phyloP scores from a whole-genome alignment of 2,888 invertebrate species.

The Parelbella ahira region DNA sequence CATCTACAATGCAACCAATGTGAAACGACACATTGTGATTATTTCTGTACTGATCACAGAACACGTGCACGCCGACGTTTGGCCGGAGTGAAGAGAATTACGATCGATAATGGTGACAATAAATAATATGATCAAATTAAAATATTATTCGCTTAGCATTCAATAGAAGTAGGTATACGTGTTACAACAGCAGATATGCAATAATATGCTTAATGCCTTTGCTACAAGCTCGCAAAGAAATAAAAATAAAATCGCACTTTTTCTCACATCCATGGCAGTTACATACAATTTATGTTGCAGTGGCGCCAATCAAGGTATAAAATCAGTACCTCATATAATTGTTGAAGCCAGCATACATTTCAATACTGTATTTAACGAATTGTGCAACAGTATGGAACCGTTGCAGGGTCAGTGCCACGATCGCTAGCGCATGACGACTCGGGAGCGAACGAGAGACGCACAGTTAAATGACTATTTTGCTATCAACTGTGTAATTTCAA shows the following conservation, averaged over 20 bases:
- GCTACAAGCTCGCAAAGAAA: too few relatives aligned
- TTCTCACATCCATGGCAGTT: not conserved
- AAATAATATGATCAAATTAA: too few relatives aligned
- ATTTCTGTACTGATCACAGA: slow-evolving; percentile 4
- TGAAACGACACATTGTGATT: slow-evolving; percentile 2
- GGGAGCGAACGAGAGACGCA: slow-evolving; percentile 21
- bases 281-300: slow-evolving; percentile 5
- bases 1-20: slow-evolving; percentile 3
- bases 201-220: too few relatives aligned
- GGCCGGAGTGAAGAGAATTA: too few relatives aligned
- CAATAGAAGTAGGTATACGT: too few relatives aligned
- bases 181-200: too few relatives aligned
- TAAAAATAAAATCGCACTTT: too few relatives aligned
- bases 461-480: slow-evolving; percentile 12
- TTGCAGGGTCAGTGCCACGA: slow-evolving; percentile 62
- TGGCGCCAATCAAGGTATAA: slow-evolving; percentile 4
- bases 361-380: slow-evolving; percentile 41
- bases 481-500: too few relatives aligned
- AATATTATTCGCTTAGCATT: too few relatives aligned
- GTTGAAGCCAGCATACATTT: too few relatives aligned
- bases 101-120: too few relatives aligned
- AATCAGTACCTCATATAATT: slow-evolving; percentile 2
- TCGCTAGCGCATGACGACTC: slow-evolving; percentile 54
- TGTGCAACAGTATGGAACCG: slow-evolving; percentile 59
- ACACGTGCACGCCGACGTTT: slow-evolving; percentile 3